Conservation (phyloP, 1,140 invertebrate species). For the Aleiodes sp. region DNA sequence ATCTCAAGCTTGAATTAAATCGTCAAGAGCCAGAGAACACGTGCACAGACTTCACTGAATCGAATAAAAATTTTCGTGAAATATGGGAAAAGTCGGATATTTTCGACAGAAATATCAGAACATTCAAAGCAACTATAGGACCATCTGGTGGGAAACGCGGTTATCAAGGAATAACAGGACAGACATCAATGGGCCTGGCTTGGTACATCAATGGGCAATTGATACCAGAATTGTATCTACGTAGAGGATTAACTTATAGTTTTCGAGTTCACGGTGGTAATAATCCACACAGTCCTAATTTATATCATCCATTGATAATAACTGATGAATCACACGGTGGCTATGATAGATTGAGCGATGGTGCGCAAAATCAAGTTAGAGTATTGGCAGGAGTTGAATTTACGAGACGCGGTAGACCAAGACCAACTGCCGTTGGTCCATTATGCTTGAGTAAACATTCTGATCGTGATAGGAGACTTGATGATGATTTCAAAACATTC, state of each 20-base stretch:
- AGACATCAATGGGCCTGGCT: conserved; percentile 70
- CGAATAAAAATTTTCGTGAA: conserved; percentile 53
- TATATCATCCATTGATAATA: conserved; percentile 93
- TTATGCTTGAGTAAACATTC: conserved; percentile 78
- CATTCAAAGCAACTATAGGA: conserved; percentile 81
- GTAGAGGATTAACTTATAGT: conserved; percentile 84
- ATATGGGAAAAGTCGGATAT: conserved; percentile 78
- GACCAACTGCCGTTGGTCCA: conserved; percentile 81
- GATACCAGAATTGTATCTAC: conserved; percentile 86
- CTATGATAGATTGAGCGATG: conserved; percentile 68
- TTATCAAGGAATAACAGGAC: conserved; percentile 75
- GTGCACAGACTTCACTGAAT: conserved; percentile 76
- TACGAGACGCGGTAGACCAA: conserved; percentile 79
- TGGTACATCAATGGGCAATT: conserved; percentile 92
- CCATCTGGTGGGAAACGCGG: conserved; percentile 81
- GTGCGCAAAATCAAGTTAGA: conserved; percentile 75
- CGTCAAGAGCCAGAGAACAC: conserved; percentile 72
- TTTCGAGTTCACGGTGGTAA: conserved; percentile 87
- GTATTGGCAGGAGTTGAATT: conserved; percentile 89
- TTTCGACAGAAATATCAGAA: conserved; percentile 79
- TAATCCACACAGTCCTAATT: conserved; percentile 86
- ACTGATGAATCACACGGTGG: conserved; percentile 87
- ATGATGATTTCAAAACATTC: conserved; percentile 82
- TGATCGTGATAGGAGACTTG: conserved; percentile 77
- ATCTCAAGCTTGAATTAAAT: conserved; percentile 75